Conservation (phyloP, 2,113 vertebrate genomes). For the Nesogale talazaci region DNA sequence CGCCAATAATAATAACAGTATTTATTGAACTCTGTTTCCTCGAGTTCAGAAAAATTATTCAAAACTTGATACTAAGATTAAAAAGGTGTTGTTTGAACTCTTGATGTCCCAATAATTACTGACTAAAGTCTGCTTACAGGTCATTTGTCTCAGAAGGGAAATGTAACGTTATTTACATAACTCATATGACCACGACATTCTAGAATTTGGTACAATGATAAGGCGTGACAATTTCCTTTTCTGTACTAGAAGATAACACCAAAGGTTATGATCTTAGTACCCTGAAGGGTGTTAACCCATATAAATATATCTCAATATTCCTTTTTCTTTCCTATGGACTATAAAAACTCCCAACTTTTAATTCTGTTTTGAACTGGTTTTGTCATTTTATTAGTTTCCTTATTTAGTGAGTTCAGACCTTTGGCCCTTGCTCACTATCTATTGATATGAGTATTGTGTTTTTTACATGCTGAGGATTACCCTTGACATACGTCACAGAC, state of each 20-base stretch:
- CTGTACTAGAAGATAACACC: slow-evolving; percentile 12
- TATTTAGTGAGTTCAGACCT: slow-evolving; percentile 2
- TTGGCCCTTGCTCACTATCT: background rate
- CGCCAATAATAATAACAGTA: background rate
- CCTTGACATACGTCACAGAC: background rate
- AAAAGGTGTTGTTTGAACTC: slow-evolving; percentile 20
- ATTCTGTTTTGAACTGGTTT: slow-evolving; percentile 44
- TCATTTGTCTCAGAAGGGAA: slow-evolving; percentile 28
- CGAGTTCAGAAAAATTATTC: slow-evolving; percentile 26
- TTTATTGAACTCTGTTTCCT: background rate
- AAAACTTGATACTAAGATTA: slow-evolving; percentile 53
- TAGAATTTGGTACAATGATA: slow-evolving; percentile 36
- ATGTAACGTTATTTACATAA: slow-evolving; percentile 9
- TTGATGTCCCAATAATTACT: background rate
- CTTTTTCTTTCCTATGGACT: slow-evolving; percentile 50
- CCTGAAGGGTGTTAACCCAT: background rate
- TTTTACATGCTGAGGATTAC: slow-evolving; percentile 28
- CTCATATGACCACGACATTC: background rate
- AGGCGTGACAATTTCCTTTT: slow-evolving; percentile 10
- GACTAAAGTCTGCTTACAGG: background rate
- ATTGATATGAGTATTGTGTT: slow-evolving; percentile 8
- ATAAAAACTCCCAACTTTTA: background rate
- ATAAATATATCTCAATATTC: background rate
- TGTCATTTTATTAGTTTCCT: slow-evolving; percentile 9
- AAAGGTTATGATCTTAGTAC: slow-evolving; percentile 13